phyloP scores from a whole-genome alignment of 2,888 invertebrate genomes.

The Smittia aterrima region DNA sequence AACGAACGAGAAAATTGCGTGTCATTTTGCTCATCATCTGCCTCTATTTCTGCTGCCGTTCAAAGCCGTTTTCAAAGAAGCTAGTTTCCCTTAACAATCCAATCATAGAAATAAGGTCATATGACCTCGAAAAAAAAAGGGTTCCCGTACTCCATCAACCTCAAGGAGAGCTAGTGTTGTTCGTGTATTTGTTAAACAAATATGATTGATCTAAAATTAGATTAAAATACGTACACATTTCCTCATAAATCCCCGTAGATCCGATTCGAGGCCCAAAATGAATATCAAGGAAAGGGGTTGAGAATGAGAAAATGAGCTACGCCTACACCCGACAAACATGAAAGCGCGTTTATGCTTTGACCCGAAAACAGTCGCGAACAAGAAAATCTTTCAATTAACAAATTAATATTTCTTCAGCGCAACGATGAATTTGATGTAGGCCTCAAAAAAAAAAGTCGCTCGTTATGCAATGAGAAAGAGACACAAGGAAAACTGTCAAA shows the following conservation, averaged over 20 bases:
- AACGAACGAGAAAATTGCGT: neutral
- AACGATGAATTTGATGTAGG: neutral
- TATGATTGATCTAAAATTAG: conserved; percentile 23
- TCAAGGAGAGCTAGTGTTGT: neutral
- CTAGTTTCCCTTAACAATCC: neutral
- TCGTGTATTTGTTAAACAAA: conserved; percentile 3
- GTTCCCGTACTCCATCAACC: neutral
- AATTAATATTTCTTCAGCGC: neutral
- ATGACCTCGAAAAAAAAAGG: conserved; percentile 7
- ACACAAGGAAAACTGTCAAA: conserved; percentile 6
- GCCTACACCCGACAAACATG: neutral
- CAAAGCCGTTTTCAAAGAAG: neutral
- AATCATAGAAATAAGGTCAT: neutral
- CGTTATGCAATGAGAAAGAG: conserved; percentile 2
- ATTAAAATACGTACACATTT: conserved; percentile 14
- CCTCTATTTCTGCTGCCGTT: neutral
- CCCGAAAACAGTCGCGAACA: neutral
- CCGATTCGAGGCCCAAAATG: no score
- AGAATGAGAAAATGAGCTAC: no score
- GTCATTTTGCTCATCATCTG: neutral
- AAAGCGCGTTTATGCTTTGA: neutral
- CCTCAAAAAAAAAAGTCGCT: neutral
- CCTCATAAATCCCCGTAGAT: neutral
- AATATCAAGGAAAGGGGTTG: no score
- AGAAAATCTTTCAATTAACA: conserved; percentile 10